Percentiles rank a stretch among this genome's conserved stretches.
These are phyloP conservation scores for Psammodynastes pulverulentus DNA, from an alignment of 2,113 vertebrate species.

Conservation along the genomic window DNA sequence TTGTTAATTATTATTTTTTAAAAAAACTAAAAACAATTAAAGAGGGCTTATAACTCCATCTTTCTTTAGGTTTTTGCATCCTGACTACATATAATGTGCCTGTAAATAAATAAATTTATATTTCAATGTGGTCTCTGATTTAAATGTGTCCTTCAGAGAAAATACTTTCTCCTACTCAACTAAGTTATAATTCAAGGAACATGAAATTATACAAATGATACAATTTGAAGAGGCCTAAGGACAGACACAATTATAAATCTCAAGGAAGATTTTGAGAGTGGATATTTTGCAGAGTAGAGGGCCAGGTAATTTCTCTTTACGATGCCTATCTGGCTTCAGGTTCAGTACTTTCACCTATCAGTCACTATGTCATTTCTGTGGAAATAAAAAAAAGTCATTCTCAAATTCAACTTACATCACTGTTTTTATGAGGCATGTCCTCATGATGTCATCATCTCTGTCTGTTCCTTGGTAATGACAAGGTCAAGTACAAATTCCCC, in stretches of 20 bases:
- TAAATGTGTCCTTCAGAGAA: not conserved
- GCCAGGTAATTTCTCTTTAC: not conserved
- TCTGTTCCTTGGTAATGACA: not conserved
- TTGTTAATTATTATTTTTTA: not conserved
- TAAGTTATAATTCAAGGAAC: not conserved
- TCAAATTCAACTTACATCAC: not conserved
- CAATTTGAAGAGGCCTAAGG: not conserved
- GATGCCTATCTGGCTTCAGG: not conserved
- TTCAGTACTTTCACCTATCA: not conserved
- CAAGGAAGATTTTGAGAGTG: not conserved
- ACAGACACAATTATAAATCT: not conserved
- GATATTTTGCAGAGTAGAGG: no score
- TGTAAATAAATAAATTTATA: not conserved
- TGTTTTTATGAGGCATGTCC: not conserved
- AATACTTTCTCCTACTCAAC: not conserved
- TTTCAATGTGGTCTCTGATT: not conserved
- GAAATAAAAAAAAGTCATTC: not conserved
- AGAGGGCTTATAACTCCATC: not conserved
- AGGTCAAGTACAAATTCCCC: not conserved
- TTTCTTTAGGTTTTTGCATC: not conserved
- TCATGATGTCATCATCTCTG: not conserved
- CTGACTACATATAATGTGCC: not conserved
- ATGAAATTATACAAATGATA: not conserved
- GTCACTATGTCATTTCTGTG: not conserved
- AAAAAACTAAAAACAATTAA: not conserved